Conservation (phyloP, 2,113 vertebrate species). For the Felis catus region DNA sequence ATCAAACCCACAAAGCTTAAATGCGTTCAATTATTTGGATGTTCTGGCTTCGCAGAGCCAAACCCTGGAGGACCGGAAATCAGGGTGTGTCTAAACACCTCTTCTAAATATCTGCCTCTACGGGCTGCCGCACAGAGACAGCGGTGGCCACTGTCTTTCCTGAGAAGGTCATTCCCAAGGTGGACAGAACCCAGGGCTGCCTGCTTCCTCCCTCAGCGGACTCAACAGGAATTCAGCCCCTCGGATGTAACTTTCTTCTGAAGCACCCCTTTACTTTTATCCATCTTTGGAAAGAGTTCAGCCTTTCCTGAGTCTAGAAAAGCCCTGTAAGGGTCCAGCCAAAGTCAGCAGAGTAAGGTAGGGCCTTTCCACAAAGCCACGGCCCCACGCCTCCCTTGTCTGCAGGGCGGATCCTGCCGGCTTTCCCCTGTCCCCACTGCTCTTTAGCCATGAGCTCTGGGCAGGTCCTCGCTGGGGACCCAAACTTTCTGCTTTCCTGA, state of each 20-base stretch:
- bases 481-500: neutral
- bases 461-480: neutral
- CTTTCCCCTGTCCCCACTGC: accelerated
- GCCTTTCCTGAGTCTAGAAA: neutral
- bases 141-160: accelerated
- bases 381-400: neutral
- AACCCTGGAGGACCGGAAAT: neutral
- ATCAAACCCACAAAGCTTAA: neutral
- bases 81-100: neutral
- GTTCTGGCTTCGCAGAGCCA: neutral
- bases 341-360: too few relatives aligned
- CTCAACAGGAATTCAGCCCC: neutral
- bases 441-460: neutral
- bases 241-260: neutral
- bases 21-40: neutral
- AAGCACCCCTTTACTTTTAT: neutral
- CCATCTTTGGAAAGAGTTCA: neutral
- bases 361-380: too few relatives aligned
- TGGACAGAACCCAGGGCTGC: accelerated
- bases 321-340: neutral
- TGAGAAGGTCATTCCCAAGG: neutral
- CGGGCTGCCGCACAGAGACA: accelerated
- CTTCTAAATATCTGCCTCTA: accelerated
- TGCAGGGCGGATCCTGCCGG: accelerated
- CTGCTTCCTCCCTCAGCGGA: neutral